Percentiles rank a stretch among this genome's conserved stretches.
Evolutionary conservation across 1,140 invertebrate species (phyloP).

Genomic region (Drosophila sproati): DNA sequence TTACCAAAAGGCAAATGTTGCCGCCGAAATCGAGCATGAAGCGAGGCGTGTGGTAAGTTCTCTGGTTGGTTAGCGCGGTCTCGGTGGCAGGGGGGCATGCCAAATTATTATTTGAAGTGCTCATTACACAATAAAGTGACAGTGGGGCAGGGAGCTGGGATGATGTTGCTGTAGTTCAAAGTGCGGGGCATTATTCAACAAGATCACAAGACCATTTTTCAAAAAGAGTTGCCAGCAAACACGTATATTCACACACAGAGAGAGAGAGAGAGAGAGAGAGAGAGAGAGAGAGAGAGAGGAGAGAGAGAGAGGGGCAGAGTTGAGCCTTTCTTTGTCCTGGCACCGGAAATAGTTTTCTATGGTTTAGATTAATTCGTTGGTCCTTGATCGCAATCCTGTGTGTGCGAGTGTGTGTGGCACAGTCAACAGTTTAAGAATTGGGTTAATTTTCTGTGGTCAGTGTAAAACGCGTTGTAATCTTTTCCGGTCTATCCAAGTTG

Average conservation of each 20-base stretch:
- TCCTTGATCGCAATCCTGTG: constrained; percentile 32
- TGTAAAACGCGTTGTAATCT: constrained; percentile 45
- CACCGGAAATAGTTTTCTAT: constrained; percentile 56
- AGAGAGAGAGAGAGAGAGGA: background rate
- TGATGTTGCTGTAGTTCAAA: constrained; percentile 45
- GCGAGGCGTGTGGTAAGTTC: constrained; percentile 67
- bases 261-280: no score
- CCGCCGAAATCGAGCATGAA: constrained; percentile 72
- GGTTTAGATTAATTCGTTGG: constrained; percentile 50
- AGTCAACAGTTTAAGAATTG: background rate
- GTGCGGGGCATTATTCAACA: constrained; percentile 66
- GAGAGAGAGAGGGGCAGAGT: background rate
- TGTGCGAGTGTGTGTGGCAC: constrained; percentile 31
- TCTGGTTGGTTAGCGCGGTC: background rate
- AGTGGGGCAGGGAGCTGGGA: constrained; percentile 16
- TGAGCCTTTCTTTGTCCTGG: constrained; percentile 10
- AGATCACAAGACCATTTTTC: constrained; percentile 76
- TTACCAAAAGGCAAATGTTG: constrained; percentile 72
- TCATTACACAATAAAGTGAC: constrained; percentile 78
- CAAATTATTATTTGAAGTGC: constrained; percentile 82
- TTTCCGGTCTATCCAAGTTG: constrained; percentile 54
- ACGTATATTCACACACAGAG: background rate
- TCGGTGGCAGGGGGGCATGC: constrained; percentile 39
- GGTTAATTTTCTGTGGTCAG: constrained; percentile 29
- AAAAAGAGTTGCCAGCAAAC: constrained; percentile 40